These are phyloP conservation scores for Sebastes cheni DNA, from an alignment of 2,797 vertebrate genomes.

Conservation along the genomic window DNA sequence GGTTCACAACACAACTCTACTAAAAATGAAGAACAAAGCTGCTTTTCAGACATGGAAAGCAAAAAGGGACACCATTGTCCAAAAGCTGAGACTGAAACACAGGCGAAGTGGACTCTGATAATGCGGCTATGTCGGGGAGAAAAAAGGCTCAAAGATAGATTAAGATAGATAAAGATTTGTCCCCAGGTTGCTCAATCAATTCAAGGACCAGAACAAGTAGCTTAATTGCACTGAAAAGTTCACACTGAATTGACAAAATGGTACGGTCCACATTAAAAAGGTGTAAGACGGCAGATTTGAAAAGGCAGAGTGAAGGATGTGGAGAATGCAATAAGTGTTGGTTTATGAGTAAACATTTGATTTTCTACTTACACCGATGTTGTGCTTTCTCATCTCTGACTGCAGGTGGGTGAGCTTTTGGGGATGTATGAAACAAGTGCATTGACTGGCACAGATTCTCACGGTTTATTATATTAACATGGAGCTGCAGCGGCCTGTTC, in stretches of 20 bases:
- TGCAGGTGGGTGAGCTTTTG: neutral
- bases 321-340: neutral
- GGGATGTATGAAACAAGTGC: neutral
- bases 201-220: neutral
- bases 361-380: slow-evolving; percentile 8
- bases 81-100: slow-evolving; percentile 4
- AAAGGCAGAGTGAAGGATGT: neutral
- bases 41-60: slow-evolving; percentile 43
- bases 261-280: neutral
- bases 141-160: neutral
- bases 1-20: slow-evolving; percentile 25
- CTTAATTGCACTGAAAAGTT: slow-evolving; percentile 29
- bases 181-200: neutral
- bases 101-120: neutral
- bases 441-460: slow-evolving; percentile 16
- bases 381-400: slow-evolving; percentile 50
- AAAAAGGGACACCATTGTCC: neutral
- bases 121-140: neutral
- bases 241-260: slow-evolving; percentile 4
- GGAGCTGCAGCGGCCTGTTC: neutral
- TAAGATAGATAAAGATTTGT: neutral
- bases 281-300: slow-evolving; percentile 12
- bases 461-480: neutral
- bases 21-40: slow-evolving; percentile 52
- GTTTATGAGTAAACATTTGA: slow-evolving; percentile 29